These are phyloP conservation scores for Syritta pipiens DNA, from an alignment of 2,888 invertebrate genomes.

Conservation along the genomic window DNA sequence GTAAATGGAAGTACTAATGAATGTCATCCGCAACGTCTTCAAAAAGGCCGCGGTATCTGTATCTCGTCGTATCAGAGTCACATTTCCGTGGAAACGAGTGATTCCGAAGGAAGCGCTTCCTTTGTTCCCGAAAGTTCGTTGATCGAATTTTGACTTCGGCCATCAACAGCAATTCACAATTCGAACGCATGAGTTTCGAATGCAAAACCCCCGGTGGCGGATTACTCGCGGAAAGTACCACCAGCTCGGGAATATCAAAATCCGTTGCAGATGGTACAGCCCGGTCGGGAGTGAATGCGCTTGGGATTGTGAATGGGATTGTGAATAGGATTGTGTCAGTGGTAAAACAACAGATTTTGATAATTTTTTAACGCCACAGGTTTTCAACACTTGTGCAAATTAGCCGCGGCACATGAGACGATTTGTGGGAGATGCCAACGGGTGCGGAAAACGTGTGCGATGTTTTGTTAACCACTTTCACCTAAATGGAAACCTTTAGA, in stretches of 20 bases:
- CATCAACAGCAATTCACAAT: slow-evolving; percentile 16
- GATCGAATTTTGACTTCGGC: slow-evolving; percentile 7
- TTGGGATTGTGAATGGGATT: slow-evolving; percentile 32
- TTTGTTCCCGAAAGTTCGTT: slow-evolving; percentile 18
- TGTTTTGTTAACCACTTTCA: slow-evolving; percentile 41
- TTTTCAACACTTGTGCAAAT: slow-evolving; percentile 41
- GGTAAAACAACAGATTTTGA: slow-evolving; percentile 54
- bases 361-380: slow-evolving; percentile 57
- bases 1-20: slow-evolving; percentile 68
- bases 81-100: slow-evolving; percentile 34
- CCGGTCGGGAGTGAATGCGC: slow-evolving; percentile 19
- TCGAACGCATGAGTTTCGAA: slow-evolving; percentile 12
- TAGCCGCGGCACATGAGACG: slow-evolving; percentile 32
- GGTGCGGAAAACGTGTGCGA: slow-evolving; percentile 48
- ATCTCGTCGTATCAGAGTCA: slow-evolving; percentile 33
- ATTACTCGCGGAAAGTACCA: slow-evolving; percentile 45
- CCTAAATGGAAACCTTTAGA: slow-evolving; percentile 23
- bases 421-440: slow-evolving; percentile 15
- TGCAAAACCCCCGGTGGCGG: slow-evolving; percentile 2
- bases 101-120: slow-evolving; percentile 41
- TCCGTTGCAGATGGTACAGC: slow-evolving; percentile 57
- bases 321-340: slow-evolving; percentile 55
- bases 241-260: slow-evolving; percentile 23
- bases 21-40: slow-evolving; percentile 58
- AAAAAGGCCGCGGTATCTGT: slow-evolving; percentile 47